Base-by-base conservation (phyloP, 2,113 vertebrate species). In the Macrotus californicus region DNA sequence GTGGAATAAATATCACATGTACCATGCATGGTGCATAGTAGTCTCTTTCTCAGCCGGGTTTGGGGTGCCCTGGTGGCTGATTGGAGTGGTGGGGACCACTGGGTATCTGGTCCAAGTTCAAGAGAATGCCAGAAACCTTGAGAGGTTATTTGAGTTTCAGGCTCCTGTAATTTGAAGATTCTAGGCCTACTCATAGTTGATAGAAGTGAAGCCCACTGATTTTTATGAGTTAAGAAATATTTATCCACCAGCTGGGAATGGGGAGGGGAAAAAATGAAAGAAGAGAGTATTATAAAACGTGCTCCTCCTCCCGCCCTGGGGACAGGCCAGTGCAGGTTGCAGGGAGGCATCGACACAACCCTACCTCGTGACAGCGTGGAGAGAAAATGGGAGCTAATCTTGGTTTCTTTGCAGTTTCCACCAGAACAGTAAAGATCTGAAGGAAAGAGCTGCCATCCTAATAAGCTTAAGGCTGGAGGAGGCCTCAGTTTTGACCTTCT, bases 401-500 rank as follows among this genome's bases (percentile, higher is more conserved):
- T 93, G 41, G 92, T 89, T 80, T 92, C 96, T 95, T 87, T 93
- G 56, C 31, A 16, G 22, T 69, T 87, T 95, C 92, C 77, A 92
- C 91, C 91, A 91, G 92, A 86, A 95, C 50, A 80, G 48, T 97
- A 91, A 96, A 89, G 81, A 96, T 95, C 95, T 93, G 86, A 92
- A 92, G 84, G 31, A 43, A 79, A 41, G 41, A 72, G 67, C 21
- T 54, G 34, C 29, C 41, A 46, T 46, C 12, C 10, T 80, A 67
- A 83, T 80, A 67, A 83, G 41, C 14, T 77, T 61, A 90, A 15
- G 43, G 31, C 18, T 24, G 3, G 43, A 34, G 73, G 89, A 43
- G 10, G 4, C 48, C 76, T 90, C 3, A 0, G 0, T 46, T 95
- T 96, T 69, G 96, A 96, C 95, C 96, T 98, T 98, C 96, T 95